These are phyloP conservation scores for Agrochola lota DNA, from an alignment of 2,888 invertebrate genomes.

Conservation along the genomic window DNA sequence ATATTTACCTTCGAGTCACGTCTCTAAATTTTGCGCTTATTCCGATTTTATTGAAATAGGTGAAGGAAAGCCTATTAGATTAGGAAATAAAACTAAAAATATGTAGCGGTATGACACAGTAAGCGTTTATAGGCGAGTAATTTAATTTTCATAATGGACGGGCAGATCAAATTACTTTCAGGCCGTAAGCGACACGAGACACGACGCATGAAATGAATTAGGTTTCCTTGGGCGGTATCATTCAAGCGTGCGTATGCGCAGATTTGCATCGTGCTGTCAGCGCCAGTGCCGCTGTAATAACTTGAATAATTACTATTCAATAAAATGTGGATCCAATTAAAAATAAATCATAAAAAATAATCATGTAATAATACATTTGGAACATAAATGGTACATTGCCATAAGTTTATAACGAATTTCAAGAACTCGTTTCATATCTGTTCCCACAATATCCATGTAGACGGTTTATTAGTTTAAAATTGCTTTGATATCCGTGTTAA, in stretches of 20 bases:
- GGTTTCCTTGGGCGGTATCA: constrained; percentile 78
- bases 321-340: constrained; percentile 68
- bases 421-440: constrained; percentile 66
- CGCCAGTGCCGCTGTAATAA: constrained; percentile 69
- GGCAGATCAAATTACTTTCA: constrained; percentile 81
- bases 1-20: constrained; percentile 61
- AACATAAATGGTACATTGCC: constrained; percentile 67
- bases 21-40: constrained; percentile 34
- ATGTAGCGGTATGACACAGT: constrained; percentile 50
- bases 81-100: constrained; percentile 20
- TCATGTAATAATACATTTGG: constrained; percentile 51
- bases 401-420: constrained; percentile 64
- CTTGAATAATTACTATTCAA: constrained; percentile 72
- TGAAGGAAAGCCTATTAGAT: constrained; percentile 8
- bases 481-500: constrained; percentile 70
- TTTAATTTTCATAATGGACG: constrained; percentile 83
- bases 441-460: constrained; percentile 72
- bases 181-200: constrained; percentile 80
- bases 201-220: constrained; percentile 82
- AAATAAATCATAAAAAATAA: constrained; percentile 58
- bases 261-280: constrained; percentile 64
- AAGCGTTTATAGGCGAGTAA: constrained; percentile 73
- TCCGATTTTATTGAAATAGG: constrained; percentile 27
- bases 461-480: constrained; percentile 71
- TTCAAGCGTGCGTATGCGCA: constrained; percentile 71